A percentile compares a stretch with the other conserved stretches of the same genome.
Conservation (phyloP, 2,888 invertebrate genomes). For the Tipula vernalis region DNA sequence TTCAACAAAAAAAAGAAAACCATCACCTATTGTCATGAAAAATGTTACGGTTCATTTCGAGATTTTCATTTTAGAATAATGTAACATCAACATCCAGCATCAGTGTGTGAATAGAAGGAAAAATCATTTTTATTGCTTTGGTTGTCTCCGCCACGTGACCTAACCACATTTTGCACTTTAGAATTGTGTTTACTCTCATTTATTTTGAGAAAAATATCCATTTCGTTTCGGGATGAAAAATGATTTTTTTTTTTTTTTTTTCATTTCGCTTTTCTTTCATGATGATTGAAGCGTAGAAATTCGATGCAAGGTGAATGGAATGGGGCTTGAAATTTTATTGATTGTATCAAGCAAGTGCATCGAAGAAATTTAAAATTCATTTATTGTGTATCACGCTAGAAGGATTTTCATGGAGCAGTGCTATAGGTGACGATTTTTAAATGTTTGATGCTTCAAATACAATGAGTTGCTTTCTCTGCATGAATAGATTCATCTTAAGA, state of each 20-base stretch:
- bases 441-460: no score
- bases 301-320: neutral
- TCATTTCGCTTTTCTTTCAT: neutral
- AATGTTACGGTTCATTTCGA: neutral
- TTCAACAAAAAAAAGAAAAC: neutral
- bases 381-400: no score
- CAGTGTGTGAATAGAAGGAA: neutral
- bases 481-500: no score
- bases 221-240: neutral
- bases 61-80: neutral
- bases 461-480: no score
- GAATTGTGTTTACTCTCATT: neutral
- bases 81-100: neutral
- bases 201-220: neutral
- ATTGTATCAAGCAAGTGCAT: neutral
- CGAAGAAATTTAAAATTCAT: neutral
- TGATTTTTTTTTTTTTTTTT: neutral
- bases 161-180: conserved; percentile 8
- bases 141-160: conserved; percentile 7
- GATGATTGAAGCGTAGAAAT: neutral
- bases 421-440: no score
- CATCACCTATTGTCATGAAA: neutral
- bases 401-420: no score
- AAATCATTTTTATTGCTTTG: neutral
- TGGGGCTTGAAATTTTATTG: neutral